These are phyloP conservation scores for Centropristis striata DNA, from an alignment of 2,113 vertebrate species.

Conservation along the genomic window DNA sequence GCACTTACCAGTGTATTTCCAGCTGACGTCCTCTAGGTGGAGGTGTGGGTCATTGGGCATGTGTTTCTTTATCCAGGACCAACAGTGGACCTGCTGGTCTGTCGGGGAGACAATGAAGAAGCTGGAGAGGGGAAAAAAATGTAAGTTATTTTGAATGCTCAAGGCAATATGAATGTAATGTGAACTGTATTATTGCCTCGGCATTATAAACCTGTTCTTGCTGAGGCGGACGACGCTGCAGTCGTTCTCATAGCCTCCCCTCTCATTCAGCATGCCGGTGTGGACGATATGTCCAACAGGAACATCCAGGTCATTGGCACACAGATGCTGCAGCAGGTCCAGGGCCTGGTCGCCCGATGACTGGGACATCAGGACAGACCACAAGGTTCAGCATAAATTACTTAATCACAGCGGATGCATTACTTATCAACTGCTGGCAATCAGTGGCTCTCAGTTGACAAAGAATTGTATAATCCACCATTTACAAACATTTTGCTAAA, in stretches of 20 bases:
- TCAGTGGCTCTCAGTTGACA: not conserved
- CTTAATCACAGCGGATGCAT: not conserved
- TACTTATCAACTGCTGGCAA: not conserved
- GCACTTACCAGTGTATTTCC: constrained; percentile 95
- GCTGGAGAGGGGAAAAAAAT: constrained; percentile 76
- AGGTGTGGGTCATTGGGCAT: constrained; percentile 91
- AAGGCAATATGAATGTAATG: no score
- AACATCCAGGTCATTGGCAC: constrained; percentile 96
- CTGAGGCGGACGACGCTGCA: constrained; percentile 95
- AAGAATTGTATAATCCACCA: not conserved
- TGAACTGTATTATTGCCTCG: no score
- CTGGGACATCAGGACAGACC: constrained; percentile 50
- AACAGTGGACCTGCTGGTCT: constrained; percentile 98
- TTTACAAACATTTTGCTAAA: not conserved
- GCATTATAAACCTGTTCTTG: constrained; percentile 90
- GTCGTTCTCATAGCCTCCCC: constrained; percentile 97
- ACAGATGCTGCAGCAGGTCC: constrained; percentile 92
- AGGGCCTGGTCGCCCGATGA: constrained; percentile 93
- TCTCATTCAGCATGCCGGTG: constrained; percentile 97
- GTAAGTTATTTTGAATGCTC: accelerated
- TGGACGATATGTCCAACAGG: constrained; percentile 97
- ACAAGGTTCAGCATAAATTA: not conserved
- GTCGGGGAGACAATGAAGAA: constrained; percentile 99
- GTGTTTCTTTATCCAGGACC: constrained; percentile 95
- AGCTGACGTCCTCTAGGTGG: constrained; percentile 95